Evolutionary conservation across 2,113 vertebrate species (phyloP), one percentile per base, ranked within the genome.

Genomic region (Megalops atlanticus): DNA sequence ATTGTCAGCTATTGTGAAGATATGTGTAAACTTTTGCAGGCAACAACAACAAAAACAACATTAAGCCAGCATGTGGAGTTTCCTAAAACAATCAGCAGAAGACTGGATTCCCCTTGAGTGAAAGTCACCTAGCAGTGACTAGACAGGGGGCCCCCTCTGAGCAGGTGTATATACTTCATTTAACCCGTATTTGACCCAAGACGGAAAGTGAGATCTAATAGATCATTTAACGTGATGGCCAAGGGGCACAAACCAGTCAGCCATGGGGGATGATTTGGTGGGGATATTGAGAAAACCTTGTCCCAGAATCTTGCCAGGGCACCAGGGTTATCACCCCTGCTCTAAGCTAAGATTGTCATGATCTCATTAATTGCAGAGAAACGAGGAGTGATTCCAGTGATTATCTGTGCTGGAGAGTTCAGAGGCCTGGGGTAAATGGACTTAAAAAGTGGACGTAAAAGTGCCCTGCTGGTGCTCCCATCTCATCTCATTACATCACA

Each of bases 1-100:
- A 79, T 71, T 31, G 38, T 82, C 82, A 75, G 84, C 81, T 45
- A 54, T 69, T 39, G 80, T 81, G 70, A 75, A 80, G 47, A 24
- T 69, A 82, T 78, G 71, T 39, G 74, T 58, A 47, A 81, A 68
- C 16, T 78, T 80, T 5, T 2, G 45, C 78, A 45, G 58, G 83
- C 52, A 84, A 82, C 52, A 38, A 68, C 64, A 40, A n/a, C n/a
- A 69, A 7, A 64, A 64, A 76, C 18, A 33, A 49, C 80, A 70
- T 58, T 39, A 70, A 69, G 45, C 33, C 31, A 27, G 12, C 31
- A 45, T 45, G 64, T 38, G 41, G 21, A 43, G 18, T 43, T 27
- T 43, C 45, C 5, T 4, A 74, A 78, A 64, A 75, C 77, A 52
- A 58, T 79, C 54, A 72, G 81, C 79, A 78, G 45, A 81, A 82